Evolutionary conservation across 2,113 vertebrate species (phyloP).

Genomic region (Mormyrus iriodes): DNA sequence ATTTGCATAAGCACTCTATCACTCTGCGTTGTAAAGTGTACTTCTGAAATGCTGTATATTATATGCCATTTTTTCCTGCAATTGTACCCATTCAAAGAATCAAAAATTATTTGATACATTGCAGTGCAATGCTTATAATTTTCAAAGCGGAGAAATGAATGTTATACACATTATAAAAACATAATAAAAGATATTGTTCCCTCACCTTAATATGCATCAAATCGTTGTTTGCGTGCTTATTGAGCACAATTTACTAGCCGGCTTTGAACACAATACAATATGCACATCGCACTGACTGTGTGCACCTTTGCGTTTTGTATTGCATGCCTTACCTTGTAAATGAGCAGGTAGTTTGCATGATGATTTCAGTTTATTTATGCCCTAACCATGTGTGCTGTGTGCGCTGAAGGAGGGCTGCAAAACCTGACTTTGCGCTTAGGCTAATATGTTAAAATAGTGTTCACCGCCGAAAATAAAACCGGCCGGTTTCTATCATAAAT

Average conservation of each 20-base stretch:
- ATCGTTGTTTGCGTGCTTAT: no score
- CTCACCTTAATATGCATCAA: no score
- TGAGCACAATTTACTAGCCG: no score
- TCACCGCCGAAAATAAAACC: neutral
- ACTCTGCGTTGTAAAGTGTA: neutral
- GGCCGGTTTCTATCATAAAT: neutral
- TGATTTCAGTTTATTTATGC: neutral
- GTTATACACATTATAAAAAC: neutral
- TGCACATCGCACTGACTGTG: neutral
- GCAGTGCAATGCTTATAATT: neutral
- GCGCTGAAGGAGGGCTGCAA: neutral
- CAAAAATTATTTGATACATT: neutral
- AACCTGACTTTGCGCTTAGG: neutral
- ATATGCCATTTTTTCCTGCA: neutral
- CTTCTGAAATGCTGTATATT: neutral
- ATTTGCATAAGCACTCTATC: neutral
- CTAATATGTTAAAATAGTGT: neutral
- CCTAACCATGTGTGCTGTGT: neutral
- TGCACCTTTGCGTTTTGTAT: neutral
- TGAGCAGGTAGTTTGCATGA: neutral
- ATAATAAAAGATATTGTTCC: neutral
- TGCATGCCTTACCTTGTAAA: neutral
- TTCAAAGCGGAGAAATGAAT: neutral
- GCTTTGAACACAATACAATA: neutral
- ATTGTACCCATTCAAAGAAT: neutral